Conservation (phyloP, 2,797 vertebrate species). For the Syndactyla subalaris region DNA sequence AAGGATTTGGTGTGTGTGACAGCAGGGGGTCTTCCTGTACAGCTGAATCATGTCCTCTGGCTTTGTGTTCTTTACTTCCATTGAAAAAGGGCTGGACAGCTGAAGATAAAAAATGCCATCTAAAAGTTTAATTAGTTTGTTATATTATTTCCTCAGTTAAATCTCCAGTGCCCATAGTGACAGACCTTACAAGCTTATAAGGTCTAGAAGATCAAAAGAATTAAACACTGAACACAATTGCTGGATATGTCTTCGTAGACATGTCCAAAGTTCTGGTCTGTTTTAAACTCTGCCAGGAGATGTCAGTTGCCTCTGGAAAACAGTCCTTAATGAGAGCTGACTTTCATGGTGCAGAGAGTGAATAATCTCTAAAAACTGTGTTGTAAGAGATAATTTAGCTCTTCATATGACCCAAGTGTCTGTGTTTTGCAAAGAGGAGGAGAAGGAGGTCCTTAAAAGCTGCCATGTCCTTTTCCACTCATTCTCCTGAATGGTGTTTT, state of each 20-base stretch:
- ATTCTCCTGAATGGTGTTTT: not conserved
- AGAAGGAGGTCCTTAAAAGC: not conserved
- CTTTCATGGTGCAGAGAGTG: not conserved
- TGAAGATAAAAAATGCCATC: not conserved
- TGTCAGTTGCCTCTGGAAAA: not conserved
- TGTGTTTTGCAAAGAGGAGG: not conserved
- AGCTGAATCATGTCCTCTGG: not conserved
- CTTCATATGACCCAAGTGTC: not conserved
- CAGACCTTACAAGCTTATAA: not conserved
- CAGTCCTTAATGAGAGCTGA: not conserved
- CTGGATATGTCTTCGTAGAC: not conserved
- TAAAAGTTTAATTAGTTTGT: not conserved
- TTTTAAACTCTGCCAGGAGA: not conserved
- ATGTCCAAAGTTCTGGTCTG: not conserved
- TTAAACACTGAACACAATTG: not conserved
- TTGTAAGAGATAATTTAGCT: not conserved
- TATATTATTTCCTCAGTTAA: slow-evolving; percentile 9
- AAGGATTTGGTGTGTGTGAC: not conserved
- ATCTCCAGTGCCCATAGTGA: not conserved
- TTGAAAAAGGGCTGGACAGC: not conserved
- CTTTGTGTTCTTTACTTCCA: not conserved
- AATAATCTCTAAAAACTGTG: not conserved
- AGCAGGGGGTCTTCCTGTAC: not conserved
- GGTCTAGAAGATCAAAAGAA: not conserved
- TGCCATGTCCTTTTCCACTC: not conserved